Evolutionary conservation across 2,888 invertebrate species (phyloP), one percentile per base, ranked within the genome.

Genomic region (Oscheius sp.): DNA sequence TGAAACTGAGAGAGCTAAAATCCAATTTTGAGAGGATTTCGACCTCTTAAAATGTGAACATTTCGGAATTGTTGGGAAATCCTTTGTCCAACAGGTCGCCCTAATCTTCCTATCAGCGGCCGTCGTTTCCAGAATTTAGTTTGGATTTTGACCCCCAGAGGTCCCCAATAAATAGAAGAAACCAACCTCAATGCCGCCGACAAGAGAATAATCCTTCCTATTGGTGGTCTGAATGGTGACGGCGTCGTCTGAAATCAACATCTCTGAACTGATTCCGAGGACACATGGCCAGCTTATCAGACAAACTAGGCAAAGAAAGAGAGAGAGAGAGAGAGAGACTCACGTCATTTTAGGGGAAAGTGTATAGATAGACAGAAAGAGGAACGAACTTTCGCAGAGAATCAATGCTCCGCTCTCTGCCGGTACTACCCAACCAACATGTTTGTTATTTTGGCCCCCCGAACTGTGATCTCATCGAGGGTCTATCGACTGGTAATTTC

Each of bases 191-290:
- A 27, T 27, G 27, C 23, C 52, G 23, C 52, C 52, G 25, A 52
- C 52, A n/a, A 52, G 52, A 6, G 52, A 23, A 29, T 52, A 52
- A 10, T 52, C 52, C 27, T 52, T 52, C 29, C 52, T 52, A 12
- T 25, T 48, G 42, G 15, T 42, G 29, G 52, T 20, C 29, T 42
- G 42, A 42, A 52, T 52, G 52, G 52, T 52, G 25, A 27, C n/a
- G 29, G 52, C 29, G 52, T 15, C 29, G 27, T 29, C 52, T 52
- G 52, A 10, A 52, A 52, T 8, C 4, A 6, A 25, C 52, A 52
- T 20, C 25, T 27, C 48, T 17, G 25, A 52, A 52, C 52, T 52
- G 52, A 42, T 34, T n/a, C n/a, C n/a, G 42, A 42, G 42, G 20
- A 20, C 42, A 42, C 20, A 42, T 42, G 42, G 42, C 25, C 23